These are phyloP conservation scores for Mustela lutreola DNA, from an alignment of 2,113 vertebrate genomes.

Conservation along the genomic window DNA sequence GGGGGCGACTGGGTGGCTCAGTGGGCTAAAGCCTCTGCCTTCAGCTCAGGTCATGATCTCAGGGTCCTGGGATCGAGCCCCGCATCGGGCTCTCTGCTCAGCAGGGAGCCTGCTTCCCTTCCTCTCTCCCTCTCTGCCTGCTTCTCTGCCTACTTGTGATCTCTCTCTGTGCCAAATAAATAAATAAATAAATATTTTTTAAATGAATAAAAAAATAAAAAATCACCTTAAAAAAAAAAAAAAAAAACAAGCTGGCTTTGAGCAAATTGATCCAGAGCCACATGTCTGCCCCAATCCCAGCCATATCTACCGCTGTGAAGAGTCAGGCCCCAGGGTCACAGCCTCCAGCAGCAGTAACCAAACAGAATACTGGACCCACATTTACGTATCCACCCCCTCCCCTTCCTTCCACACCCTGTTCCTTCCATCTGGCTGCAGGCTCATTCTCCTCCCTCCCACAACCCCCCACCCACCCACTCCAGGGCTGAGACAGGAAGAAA, in stretches of 20 bases:
- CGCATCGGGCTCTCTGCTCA: too few species aligned
- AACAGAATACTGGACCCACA: slow-evolving; percentile 1
- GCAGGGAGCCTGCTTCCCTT: too few species aligned
- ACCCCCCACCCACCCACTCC: neutral
- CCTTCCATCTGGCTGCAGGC: slow-evolving; percentile 38
- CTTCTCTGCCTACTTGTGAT: too few species aligned
- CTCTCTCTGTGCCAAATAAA: too few species aligned
- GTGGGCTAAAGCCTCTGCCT: too few species aligned
- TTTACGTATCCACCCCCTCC: neutral
- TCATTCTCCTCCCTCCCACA: slow-evolving; percentile 4
- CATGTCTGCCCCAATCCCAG: neutral
- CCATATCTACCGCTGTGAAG: neutral
- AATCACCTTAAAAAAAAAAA: too few species aligned
- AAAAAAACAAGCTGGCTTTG: neutral
- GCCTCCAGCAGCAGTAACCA: neutral
- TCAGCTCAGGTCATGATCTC: too few species aligned
- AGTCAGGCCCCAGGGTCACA: slow-evolving; percentile 1
- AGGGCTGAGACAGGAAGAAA: slow-evolving; percentile 13
- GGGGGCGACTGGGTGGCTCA: too few species aligned
- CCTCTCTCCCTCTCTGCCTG: too few species aligned
- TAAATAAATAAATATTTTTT: too few species aligned
- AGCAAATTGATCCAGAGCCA: neutral
- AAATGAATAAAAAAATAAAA: too few species aligned
- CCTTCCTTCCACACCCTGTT: slow-evolving; percentile 46
- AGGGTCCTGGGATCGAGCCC: too few species aligned